Evolutionary conservation across 2,113 vertebrate genomes (phyloP).

Genomic region (Indicator maculatus): DNA sequence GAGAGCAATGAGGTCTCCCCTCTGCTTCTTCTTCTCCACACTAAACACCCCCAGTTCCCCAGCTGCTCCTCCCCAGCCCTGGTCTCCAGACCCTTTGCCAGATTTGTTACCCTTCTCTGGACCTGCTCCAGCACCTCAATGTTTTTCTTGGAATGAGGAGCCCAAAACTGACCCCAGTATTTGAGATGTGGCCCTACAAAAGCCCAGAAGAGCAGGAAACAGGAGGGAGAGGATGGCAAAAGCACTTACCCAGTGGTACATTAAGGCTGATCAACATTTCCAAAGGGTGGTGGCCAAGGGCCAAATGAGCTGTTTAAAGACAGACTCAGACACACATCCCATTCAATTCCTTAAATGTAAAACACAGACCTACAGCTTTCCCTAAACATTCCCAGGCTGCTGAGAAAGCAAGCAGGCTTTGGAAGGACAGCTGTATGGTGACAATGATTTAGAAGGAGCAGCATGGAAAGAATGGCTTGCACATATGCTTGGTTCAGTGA

Average conservation of each 20-base stretch:
- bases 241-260: rapidly evolving
- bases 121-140: no score
- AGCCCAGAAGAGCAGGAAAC: background rate
- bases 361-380: background rate
- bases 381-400: background rate
- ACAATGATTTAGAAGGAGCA: background rate
- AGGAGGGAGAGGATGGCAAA: background rate
- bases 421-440: background rate
- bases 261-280: background rate
- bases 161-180: no score
- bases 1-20: no score
- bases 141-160: no score
- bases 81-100: no score
- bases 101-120: no score
- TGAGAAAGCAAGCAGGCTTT: background rate
- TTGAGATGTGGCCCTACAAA: background rate
- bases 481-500: background rate
- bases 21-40: no score
- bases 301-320: conserved; percentile 25
- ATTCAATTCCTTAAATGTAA: background rate
- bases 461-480: background rate
- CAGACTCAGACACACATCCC: background rate
- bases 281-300: background rate
- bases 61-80: no score
- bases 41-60: no score